Base-by-base conservation (phyloP, 2,888 invertebrate genomes). In the Geotrupes spiniger region DNA sequence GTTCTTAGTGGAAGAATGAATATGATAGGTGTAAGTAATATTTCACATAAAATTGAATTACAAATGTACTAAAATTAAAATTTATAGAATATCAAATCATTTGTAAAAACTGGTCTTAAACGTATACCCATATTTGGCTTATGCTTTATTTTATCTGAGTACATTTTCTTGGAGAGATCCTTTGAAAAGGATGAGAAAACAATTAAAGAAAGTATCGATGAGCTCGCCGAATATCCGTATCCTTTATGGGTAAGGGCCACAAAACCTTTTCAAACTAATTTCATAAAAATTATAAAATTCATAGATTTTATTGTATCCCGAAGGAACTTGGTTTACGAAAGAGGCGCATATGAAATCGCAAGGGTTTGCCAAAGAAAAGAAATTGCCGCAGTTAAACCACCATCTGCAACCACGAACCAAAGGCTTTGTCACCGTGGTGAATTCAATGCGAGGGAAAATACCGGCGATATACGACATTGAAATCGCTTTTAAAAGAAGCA, bases 91-190 rank as follows among this genome's bases (percentile, higher is more conserved):
- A 92, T 92, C 62, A 95, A 96, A 78, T 92, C 95, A 0, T 95
- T 92, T 71, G 93, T 92, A 1, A 97, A 97, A 75, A 91, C 92
- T 73, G 87, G 87, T 9, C 85, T 96, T 54, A 85, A 89, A 61
- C 94, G 89, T 70, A 79, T 96, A 56, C 97, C 97, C 16, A 85
- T 92, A 6, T 82, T 96, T 60, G 96, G 96, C 25, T 97, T 96
- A 95, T 87, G 90, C 63, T 97, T 94, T 94, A 91, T 91, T 75
- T 92, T 94, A 71, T 89, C 91, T 0, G 96, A 96, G 71, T 90
- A 90, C 74, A 91, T 96, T 52, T 96, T 96, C 75, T 79, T 97
- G 48, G 92, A 94, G 70, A 81, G 96, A 60, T 89, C 88, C 57
- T 95, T 87, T 79, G 89, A 92, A 44, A 90, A 92, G 71, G 97